A percentile compares a stretch with the other conserved stretches of the same genome.
Conservation (phyloP, 2,797 vertebrate genomes). For the Bovichtus diacanthus region DNA sequence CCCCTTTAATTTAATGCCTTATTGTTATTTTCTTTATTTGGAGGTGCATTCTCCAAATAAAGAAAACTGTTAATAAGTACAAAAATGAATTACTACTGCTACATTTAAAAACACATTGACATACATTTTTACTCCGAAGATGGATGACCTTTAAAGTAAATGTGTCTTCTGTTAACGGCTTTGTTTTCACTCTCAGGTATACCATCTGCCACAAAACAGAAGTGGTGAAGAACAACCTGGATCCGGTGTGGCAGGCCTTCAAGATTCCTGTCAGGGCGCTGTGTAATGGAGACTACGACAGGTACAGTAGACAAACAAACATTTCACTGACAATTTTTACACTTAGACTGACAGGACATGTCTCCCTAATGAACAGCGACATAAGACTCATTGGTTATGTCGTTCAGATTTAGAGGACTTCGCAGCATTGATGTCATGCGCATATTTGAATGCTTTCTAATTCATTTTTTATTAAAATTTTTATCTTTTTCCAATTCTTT, state of each 20-base stretch:
- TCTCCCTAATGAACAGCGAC: not conserved
- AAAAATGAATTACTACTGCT: too few species aligned
- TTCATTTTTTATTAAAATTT: not conserved
- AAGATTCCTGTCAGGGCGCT: constrained; percentile 93
- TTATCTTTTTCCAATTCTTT: not conserved
- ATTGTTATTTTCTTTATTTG: too few species aligned
- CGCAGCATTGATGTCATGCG: not conserved
- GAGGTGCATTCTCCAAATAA: too few species aligned
- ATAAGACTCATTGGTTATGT: not conserved
- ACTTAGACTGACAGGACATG: too few species aligned
- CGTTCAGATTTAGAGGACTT: not conserved
- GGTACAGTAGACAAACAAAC: constrained; percentile 82
- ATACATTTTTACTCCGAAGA: not conserved
- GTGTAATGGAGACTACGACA: constrained; percentile 94
- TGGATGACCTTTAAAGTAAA: not conserved
- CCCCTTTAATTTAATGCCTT: too few species aligned
- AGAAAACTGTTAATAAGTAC: too few species aligned
- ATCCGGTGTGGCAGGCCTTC: constrained; percentile 96
- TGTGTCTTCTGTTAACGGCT: constrained; percentile 14
- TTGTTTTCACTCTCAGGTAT: constrained; percentile 79
- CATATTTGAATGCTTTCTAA: not conserved
- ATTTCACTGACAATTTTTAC: too few species aligned
- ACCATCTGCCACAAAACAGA: constrained; percentile 96
- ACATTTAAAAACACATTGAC: not conserved
- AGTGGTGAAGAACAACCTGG: constrained; percentile 93